phyloP scores from a whole-genome alignment of 2,888 invertebrate species.

The Cheiracanthium punctorium region DNA sequence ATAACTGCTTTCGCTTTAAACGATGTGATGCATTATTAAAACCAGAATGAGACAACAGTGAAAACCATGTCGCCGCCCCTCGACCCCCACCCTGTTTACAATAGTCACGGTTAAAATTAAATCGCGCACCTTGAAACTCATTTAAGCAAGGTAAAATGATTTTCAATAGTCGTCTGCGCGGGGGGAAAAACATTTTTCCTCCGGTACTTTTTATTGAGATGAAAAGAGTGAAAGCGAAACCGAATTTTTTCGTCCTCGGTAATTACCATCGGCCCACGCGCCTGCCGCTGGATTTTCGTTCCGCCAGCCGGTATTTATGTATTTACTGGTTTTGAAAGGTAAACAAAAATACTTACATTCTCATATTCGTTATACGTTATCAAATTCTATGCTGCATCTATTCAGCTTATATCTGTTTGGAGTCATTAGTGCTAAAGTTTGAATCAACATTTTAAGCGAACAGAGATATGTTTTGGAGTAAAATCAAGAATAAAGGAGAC shows the following conservation, averaged over 20 bases:
- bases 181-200: conserved; percentile 50
- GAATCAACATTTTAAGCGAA: no score
- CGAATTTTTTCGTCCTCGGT: background rate
- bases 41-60: background rate
- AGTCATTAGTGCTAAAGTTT: no score
- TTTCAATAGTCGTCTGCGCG: conserved; percentile 63
- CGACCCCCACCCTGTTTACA: conserved; percentile 38
- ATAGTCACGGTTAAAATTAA: conserved; percentile 53
- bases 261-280: background rate
- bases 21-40: conserved; percentile 25
- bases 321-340: background rate
- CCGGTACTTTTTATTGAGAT: conserved; percentile 53
- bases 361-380: no score
- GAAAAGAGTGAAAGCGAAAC: conserved; percentile 41
- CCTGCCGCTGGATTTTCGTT: background rate
- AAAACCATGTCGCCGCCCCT: conserved; percentile 22
- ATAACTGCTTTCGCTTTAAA: conserved; percentile 41
- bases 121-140: conserved; percentile 57
- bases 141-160: conserved; percentile 58
- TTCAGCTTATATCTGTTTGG: no score
- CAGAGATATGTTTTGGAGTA: no score
- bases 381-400: no score
- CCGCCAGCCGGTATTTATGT: background rate
- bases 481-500: no score
- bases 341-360: no score